Conservation (phyloP, 1,140 invertebrate species). For the Ips nitidus region DNA sequence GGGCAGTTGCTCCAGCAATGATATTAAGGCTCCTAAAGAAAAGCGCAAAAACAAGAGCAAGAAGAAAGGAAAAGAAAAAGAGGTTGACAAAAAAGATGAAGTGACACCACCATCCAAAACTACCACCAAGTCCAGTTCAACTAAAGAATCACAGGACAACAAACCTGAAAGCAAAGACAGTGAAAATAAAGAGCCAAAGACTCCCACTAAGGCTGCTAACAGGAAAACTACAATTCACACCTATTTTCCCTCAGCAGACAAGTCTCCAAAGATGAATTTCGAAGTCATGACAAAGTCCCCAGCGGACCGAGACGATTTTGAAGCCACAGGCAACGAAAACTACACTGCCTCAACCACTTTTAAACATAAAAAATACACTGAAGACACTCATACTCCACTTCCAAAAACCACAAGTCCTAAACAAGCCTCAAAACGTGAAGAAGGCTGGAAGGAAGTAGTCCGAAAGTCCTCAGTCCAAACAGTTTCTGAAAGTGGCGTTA, state of each 20-base stretch:
- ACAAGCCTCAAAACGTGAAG: slow-evolving; percentile 74
- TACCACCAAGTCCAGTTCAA: slow-evolving; percentile 35
- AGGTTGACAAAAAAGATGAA: slow-evolving; percentile 26
- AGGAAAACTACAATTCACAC: background rate
- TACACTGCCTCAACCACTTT: slow-evolving; percentile 10
- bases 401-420: slow-evolving; percentile 64
- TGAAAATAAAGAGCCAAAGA: slow-evolving; percentile 32
- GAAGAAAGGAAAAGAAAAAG: slow-evolving; percentile 53
- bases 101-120: slow-evolving; percentile 29
- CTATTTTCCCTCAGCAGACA: background rate
- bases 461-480: slow-evolving; percentile 69
- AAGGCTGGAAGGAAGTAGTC: slow-evolving; percentile 97
- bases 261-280: slow-evolving; percentile 58
- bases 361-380: slow-evolving; percentile 31
- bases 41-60: slow-evolving; percentile 82
- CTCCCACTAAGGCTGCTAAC: slow-evolving; percentile 9
- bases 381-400: slow-evolving; percentile 20
- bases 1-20: slow-evolving; percentile 81
- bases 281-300: slow-evolving; percentile 63
- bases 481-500: slow-evolving; percentile 61
- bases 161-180: slow-evolving; percentile 27
- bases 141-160: slow-evolving; percentile 27
- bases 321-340: slow-evolving; percentile 64
- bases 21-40: slow-evolving; percentile 64
- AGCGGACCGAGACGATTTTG: slow-evolving; percentile 68